Base-by-base conservation (phyloP, 2,888 invertebrate genomes). In the Epistrophe eligans region DNA sequence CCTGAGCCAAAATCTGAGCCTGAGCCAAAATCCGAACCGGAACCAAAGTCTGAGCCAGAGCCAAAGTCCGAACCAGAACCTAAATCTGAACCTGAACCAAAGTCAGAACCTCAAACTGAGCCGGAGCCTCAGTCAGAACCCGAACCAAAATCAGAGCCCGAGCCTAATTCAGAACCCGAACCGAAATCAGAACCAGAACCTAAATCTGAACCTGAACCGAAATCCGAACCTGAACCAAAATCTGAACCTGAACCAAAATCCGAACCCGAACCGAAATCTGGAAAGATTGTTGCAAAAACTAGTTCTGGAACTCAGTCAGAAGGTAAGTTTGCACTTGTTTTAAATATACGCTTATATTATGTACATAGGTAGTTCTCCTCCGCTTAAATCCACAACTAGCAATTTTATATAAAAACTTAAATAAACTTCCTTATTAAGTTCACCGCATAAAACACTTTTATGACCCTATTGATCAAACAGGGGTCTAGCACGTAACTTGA, bases 181-280 rank as follows among this genome's bases (percentile, higher is more conserved):
- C 92, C 94, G 0, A 92, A 92, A 71, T 91, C 93, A 0, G 91
- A 91, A 77, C 91, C 93, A 10, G 89, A 90, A 76, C 91, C 91
- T 0, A 90, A 92, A 52, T 91, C 91, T 48, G 93, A 91, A 89
- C 93, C 91, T 19, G 92, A 90, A 71, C 92, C 92, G 0, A 90
- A 91, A 87, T 92, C 95, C 11, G 94, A 94, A 88, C 93, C 94
- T 0, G 92, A 92, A 62, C 92, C 93, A 0, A 92, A 93, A 79
- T 93, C 94, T 0, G 93, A 94, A 90, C 93, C 94, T 0, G 91
- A 93, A 88, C 91, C 93, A 0, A 91, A 92, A 87, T 91, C 94
- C 0, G 91, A 93, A 88, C 91, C 93, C 0, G 91, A 93, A 0
- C 48, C 79, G 4, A 92, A 93, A 85, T 91, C 93, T 4, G 91